Percentiles rank a stretch among this genome's conserved stretches.
Evolutionary conservation across 1,140 invertebrate genomes (phyloP).

Genomic region (Drosophila truncata): DNA sequence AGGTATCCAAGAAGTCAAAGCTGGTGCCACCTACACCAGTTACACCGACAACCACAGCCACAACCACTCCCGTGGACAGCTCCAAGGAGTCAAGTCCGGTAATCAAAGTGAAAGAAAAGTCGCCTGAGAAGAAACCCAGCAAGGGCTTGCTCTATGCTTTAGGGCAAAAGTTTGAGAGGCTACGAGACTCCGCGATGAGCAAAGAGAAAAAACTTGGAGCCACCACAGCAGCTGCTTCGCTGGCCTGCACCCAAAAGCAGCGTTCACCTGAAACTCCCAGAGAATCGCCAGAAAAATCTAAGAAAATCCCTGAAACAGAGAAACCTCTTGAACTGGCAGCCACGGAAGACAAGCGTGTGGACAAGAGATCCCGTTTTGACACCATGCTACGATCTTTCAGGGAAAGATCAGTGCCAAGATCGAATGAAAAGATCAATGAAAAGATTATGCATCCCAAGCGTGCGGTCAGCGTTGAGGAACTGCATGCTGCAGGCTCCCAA

Average conservation of each 20-base stretch:
- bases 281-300: constrained; percentile 53
- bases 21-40: constrained; percentile 66
- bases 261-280: constrained; percentile 49
- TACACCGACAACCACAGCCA: constrained; percentile 57
- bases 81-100: constrained; percentile 75
- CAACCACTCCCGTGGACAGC: constrained; percentile 62
- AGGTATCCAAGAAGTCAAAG: constrained; percentile 78
- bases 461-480: constrained; percentile 89
- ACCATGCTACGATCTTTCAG: constrained; percentile 87
- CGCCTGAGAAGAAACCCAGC: constrained; percentile 80
- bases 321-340: constrained; percentile 2
- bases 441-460: constrained; percentile 87
- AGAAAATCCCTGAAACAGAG: constrained; percentile 51
- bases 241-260: constrained; percentile 65
- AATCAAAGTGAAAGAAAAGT: constrained; percentile 69
- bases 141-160: constrained; percentile 86
- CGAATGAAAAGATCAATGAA: constrained; percentile 77
- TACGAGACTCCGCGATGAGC: constrained; percentile 85
- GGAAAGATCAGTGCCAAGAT: constrained; percentile 88
- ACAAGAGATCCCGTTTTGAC: constrained; percentile 85
- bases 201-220: constrained; percentile 68
- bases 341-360: constrained; percentile 61
- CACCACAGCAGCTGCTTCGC: constrained; percentile 3
- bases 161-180: constrained; percentile 89
- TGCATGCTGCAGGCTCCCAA: constrained; percentile 86